A percentile compares a stretch with the other conserved stretches of the same genome.
Conservation (phyloP, 2,113 vertebrate genomes). For the Cryptoleucopteryx plumbea region DNA sequence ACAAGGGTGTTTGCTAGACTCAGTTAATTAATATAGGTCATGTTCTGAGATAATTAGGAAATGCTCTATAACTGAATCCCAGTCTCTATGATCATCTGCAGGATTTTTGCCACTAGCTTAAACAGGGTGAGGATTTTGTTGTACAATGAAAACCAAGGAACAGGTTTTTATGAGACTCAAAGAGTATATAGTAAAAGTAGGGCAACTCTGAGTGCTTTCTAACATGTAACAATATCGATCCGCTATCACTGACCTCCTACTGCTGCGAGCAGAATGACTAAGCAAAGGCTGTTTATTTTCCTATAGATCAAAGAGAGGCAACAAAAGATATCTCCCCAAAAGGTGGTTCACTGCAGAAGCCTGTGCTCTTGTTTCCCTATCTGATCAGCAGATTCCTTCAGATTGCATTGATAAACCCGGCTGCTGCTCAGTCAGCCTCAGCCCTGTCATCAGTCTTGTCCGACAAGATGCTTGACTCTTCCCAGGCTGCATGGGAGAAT, state of each 20-base stretch:
- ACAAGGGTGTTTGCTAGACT: not conserved
- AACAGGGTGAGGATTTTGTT: not conserved
- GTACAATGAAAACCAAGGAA: not conserved
- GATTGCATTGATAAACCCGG: slow-evolving; percentile 70
- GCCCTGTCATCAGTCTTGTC: slow-evolving; percentile 82
- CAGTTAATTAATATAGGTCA: not conserved
- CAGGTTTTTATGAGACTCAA: not conserved
- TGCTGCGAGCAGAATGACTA: not conserved
- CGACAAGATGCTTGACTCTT: slow-evolving; percentile 78
- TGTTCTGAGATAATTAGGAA: not conserved
- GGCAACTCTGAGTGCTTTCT: not conserved
- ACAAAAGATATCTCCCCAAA: slow-evolving; percentile 43
- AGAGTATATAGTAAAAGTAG: not conserved
- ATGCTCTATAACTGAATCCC: not conserved
- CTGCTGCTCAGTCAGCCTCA: slow-evolving; percentile 24
- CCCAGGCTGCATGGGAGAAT: slow-evolving; percentile 82
- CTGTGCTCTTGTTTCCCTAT: slow-evolving; percentile 74
- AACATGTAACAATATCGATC: not conserved
- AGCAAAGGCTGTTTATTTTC: slow-evolving; percentile 41
- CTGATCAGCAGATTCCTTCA: slow-evolving; percentile 78
- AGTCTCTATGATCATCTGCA: not conserved
- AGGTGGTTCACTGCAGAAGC: slow-evolving; percentile 53
- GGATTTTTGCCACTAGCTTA: not conserved
- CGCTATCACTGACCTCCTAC: not conserved
- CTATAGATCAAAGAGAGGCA: slow-evolving; percentile 46